Evolutionary conservation across 2,797 vertebrate genomes (phyloP).

Genomic region (Sebastes oblongus): DNA sequence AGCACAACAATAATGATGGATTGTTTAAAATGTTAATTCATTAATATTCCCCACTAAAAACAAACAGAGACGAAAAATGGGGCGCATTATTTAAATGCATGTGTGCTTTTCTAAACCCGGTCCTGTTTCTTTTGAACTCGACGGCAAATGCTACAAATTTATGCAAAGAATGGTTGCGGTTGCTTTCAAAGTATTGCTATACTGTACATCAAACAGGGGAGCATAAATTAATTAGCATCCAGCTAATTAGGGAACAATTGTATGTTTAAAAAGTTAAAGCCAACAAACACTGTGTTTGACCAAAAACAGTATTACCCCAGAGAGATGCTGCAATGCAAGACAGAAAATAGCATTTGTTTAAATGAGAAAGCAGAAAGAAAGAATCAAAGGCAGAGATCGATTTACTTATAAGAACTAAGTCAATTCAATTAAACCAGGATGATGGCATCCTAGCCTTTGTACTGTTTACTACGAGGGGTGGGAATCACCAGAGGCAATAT

Average conservation of each 20-base stretch:
- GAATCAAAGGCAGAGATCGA: slow-evolving; percentile 6
- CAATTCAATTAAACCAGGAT: slow-evolving; percentile 10
- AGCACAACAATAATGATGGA: slow-evolving; percentile 78
- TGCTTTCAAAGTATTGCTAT: slow-evolving; percentile 82
- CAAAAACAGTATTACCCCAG: slow-evolving; percentile 75
- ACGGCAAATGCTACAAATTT: slow-evolving; percentile 77
- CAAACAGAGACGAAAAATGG: slow-evolving; percentile 82
- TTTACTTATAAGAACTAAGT: slow-evolving; percentile 24
- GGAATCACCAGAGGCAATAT: too few species aligned
- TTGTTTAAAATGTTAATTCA: slow-evolving; percentile 87
- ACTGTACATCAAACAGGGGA: slow-evolving; percentile 80
- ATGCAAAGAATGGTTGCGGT: slow-evolving; percentile 71
- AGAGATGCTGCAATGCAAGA: slow-evolving; percentile 59
- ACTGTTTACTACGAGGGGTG: not conserved
- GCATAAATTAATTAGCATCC: slow-evolving; percentile 80
- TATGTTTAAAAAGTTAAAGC: slow-evolving; percentile 84
- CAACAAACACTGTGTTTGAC: slow-evolving; percentile 76
- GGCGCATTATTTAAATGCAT: slow-evolving; percentile 82
- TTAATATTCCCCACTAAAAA: slow-evolving; percentile 80
- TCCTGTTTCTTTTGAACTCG: slow-evolving; percentile 84
- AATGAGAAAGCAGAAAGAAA: slow-evolving; percentile 26
- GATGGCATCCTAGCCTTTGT: not conserved
- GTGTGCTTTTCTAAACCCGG: slow-evolving; percentile 70
- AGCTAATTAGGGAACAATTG: slow-evolving; percentile 85
- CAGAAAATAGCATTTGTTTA: slow-evolving; percentile 54